Conservation (phyloP, 2,888 invertebrate species). For the Eupelmus urozonus region DNA sequence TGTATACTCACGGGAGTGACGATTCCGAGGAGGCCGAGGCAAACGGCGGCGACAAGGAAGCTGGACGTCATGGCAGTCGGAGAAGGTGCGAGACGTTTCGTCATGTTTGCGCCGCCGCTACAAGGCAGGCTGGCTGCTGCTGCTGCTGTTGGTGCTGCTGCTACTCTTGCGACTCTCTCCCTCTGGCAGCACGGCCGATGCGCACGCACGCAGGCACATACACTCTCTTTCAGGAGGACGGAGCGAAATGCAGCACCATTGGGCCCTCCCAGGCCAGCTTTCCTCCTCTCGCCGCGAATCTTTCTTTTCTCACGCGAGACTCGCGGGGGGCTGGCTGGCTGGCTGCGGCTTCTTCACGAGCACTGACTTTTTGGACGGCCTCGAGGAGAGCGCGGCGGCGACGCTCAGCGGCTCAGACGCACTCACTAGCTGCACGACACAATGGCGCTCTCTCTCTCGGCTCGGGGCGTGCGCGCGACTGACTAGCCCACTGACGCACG, state of each 20-base stretch:
- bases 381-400: too few species aligned
- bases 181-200: not conserved
- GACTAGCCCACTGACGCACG: conserved; percentile 32
- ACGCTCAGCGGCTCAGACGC: too few species aligned
- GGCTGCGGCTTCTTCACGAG: too few species aligned
- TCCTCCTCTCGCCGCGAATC: not conserved
- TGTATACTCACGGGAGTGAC: conserved; percentile 26
- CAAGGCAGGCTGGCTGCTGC: not conserved
- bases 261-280: too few species aligned
- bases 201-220: conserved; percentile 12
- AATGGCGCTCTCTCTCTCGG: not conserved
- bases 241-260: conserved; percentile 26
- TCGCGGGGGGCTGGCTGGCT: too few species aligned
- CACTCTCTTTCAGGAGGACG: conserved; percentile 24
- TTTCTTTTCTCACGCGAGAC: not conserved
- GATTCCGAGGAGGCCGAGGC: conserved; percentile 13
- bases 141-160: not conserved
- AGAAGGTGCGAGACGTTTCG: conserved; percentile 8
- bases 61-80: not conserved
- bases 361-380: too few species aligned
- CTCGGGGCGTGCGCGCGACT: not conserved
- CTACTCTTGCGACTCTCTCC: not conserved
- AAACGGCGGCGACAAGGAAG: conserved; percentile 8
- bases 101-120: conserved; percentile 37
- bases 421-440: too few species aligned